Evolutionary conservation across 2,888 invertebrate species (phyloP), one percentile per base, ranked within the genome.

Genomic region (Notodonta ziczac): DNA sequence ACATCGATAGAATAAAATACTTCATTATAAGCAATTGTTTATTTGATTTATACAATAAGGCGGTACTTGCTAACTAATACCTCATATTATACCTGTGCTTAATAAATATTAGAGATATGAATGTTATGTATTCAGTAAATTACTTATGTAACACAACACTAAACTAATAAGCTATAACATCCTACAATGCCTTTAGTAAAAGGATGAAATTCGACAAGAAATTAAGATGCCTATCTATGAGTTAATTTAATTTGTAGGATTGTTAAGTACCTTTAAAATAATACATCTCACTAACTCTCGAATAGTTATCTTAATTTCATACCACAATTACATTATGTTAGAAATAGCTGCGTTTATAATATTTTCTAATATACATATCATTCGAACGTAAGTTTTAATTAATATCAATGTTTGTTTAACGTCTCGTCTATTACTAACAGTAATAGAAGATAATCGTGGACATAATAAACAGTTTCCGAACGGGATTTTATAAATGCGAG

Each of bases 21-120:
- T 5, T 9, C 57, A 48, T 13, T 58, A 61, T 69, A 76, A 71
- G 74, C 70, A 74, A 58, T 67, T 62, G 13, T 73, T 77, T 76
- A 75, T 72, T 76, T 70, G 67, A 76, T 73, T 67, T 72, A 69
- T 72, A 74, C 66, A 72, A 71, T 74, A 75, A 73, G 70, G 76
- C 74, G 56, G 65, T 66, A 74, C 69, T 74, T 68, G 72, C 32
- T 61, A 68, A 66, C 59, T 13, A 74, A 73, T 67, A 69, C 64
- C 65, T 68, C 61, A 72, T 61, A 3, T 35, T 35, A 35, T 72
- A 69, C 66, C 66, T 67, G 71, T 71, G 67, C 67, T 73, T 72
- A 66, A 67, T 66, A 69, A 69, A 74, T 75, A 69, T 70, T 65
- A 72, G 64, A 60, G 32, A 66, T 68, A 67, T 67, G 57, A 65